A percentile compares a stretch with the other conserved stretches of the same genome.
phyloP scores from a whole-genome alignment of 64 coral and sea anemone species.

The Orbicella faveolata region DNA sequence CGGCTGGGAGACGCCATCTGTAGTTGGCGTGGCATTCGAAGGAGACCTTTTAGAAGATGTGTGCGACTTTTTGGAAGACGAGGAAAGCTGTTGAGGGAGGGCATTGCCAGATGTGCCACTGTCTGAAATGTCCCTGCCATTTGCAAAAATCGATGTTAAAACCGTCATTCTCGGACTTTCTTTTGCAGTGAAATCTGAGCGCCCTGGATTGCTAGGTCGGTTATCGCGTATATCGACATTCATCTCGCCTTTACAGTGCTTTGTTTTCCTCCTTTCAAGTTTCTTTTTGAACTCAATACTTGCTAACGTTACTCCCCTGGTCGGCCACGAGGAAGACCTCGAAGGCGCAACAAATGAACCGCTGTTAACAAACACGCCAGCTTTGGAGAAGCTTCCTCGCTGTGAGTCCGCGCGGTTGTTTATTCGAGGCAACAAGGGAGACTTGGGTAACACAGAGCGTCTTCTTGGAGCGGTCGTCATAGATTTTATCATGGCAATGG shows the following conservation, averaged over 20 bases:
- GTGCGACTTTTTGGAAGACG: background rate
- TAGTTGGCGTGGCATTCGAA: background rate
- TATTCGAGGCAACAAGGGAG: background rate
- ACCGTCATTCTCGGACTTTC: background rate
- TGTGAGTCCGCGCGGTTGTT: background rate
- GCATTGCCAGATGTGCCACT: background rate
- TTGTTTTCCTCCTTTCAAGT: constrained; percentile 6
- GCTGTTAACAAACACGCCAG: background rate
- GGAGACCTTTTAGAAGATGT: too few relatives aligned
- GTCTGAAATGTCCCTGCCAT: background rate
- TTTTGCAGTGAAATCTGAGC: background rate
- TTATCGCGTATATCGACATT: background rate
- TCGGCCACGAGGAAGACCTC: background rate
- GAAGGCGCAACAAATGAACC: background rate
- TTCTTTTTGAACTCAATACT: constrained; percentile 31
- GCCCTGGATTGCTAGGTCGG: background rate
- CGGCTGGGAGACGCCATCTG: background rate
- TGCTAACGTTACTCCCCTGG: constrained; percentile 28
- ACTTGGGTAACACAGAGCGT: background rate
- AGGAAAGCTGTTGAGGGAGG: background rate
- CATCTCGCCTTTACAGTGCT: background rate
- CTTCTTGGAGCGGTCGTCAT: constrained; percentile 28
- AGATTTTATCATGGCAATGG: constrained; percentile 37
- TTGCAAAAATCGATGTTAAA: background rate
- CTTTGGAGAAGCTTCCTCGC: background rate